Base-by-base conservation (phyloP, 2,797 vertebrate species). In the Halcyon chelicuti region DNA sequence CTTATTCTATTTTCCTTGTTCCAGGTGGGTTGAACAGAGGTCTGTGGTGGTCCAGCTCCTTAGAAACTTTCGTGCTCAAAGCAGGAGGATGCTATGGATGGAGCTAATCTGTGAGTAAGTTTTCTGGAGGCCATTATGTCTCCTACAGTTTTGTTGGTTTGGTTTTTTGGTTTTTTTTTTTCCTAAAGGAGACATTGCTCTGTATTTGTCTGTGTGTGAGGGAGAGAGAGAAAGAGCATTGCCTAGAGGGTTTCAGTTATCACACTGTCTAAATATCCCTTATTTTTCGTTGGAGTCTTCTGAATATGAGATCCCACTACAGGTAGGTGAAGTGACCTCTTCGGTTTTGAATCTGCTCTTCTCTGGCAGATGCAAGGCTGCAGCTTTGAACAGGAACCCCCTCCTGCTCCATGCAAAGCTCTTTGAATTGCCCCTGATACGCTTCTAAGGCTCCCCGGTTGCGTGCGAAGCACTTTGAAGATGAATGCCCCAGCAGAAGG, bases 321-420 rank as follows among this genome's bases (percentile, higher is more conserved):
- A 97, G 93, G 90, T 75, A 95, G 94, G 93, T 96, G 93, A 72
- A 85, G 86, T 96, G 96, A 97, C 96, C 97, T 97, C 94, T 94
- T 57, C 44, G 76, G 79, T 68, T 95, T 96, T 94, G 94, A 96
- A 96, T 93, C 75, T 94, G 91, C 92, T 96, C 90, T 93, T 86
- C 95, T 81, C 73, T 75, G 81, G 83, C 71, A 22, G 91, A 88
- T 76, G 79, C 73, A 78, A 93, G 89, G 94, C 93, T 77, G 75
- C 21, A 42, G 84, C 95, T 97, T 97, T 97, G 96, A 97, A 95
- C 47, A 54, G 78, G 72, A 92, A 37, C 94, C 95, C 92, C 93
- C 96, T 96, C 95, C 95, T 96, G 96, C 94, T 96, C 81, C 47
- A 72, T 75, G 93, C 86, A 92, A 85, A 96, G 95, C 93, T 96